Conservation (phyloP, 2,113 vertebrate species). For the Toxotes jaculatrix region DNA sequence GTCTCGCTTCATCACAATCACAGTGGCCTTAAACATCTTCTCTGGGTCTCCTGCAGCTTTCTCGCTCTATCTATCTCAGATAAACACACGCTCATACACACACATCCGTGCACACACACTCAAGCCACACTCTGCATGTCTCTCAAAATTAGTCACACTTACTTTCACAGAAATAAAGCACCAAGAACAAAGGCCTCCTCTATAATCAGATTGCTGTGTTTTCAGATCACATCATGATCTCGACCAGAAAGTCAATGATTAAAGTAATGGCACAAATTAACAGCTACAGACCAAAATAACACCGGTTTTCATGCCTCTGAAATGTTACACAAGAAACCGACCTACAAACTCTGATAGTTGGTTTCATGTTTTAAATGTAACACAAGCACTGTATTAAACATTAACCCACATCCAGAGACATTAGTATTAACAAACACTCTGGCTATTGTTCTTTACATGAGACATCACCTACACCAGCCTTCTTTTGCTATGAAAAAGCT, state of each 20-base stretch:
- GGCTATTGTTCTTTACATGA: conserved; percentile 12
- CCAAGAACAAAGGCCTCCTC: conserved; percentile 51
- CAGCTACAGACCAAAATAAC: conserved; percentile 2
- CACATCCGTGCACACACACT: not conserved
- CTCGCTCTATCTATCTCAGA: conserved; percentile 33
- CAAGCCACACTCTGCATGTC: conserved; percentile 50
- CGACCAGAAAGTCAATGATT: conserved; percentile 25
- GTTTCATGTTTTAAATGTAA: conserved; percentile 10
- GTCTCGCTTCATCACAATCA: conserved; percentile 60
- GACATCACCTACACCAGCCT: not conserved
- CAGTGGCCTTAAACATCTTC: conserved; percentile 58
- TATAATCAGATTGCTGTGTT: conserved; percentile 53
- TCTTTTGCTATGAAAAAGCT: conserved; percentile 39
- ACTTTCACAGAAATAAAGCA: conserved; percentile 72
- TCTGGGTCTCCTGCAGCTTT: conserved; percentile 49
- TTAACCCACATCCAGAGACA: conserved; percentile 6
- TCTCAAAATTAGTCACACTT: conserved; percentile 78
- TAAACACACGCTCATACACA: conserved; percentile 22
- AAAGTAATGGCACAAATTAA: conserved; percentile 39
- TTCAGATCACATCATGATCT: conserved; percentile 55
- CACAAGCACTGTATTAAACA: conserved; percentile 32
- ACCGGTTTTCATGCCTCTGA: not conserved
- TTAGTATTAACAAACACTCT: conserved; percentile 30
- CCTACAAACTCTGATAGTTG: conserved; percentile 17
- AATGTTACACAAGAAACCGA: not conserved